phyloP scores from a whole-genome alignment of 2,797 vertebrate species.

The Megalops cyprinoides region DNA sequence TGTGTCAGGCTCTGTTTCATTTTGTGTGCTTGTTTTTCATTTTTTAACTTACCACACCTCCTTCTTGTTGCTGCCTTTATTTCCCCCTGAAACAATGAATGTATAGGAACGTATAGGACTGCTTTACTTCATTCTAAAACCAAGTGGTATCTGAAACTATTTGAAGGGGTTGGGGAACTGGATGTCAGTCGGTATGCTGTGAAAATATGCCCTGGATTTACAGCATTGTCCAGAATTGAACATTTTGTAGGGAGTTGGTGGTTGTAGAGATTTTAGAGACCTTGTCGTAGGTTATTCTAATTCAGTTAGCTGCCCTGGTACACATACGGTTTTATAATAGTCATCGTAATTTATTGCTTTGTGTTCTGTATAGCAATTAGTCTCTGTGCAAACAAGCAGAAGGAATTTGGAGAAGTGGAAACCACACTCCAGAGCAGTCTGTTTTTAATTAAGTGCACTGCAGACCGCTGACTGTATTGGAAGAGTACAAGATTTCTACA shows the following conservation, averaged over 20 bases:
- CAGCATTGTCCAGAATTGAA: no score
- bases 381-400: conserved; percentile 45
- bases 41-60: neutral
- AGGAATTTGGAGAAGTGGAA: neutral
- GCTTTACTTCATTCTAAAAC: neutral
- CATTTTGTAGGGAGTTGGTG: no score
- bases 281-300: neutral
- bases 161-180: neutral
- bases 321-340: neutral
- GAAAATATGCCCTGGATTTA: neutral
- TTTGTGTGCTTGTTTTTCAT: neutral
- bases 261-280: neutral
- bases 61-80: no score
- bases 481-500: conserved; percentile 64
- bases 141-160: no score
- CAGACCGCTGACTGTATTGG: conserved; percentile 51
- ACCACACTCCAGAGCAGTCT: conserved; percentile 38
- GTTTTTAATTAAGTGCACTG: conserved; percentile 65
- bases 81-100: no score
- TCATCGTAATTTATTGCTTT: conserved; percentile 42
- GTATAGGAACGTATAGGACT: no score
- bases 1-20: neutral
- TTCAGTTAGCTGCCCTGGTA: neutral
- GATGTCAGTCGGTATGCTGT: neutral
- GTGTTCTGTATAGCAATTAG: conserved; percentile 43